A percentile compares a stretch with the other conserved stretches of the same genome.
Conservation (phyloP, 2,113 vertebrate genomes). For the Perca flavescens region DNA sequence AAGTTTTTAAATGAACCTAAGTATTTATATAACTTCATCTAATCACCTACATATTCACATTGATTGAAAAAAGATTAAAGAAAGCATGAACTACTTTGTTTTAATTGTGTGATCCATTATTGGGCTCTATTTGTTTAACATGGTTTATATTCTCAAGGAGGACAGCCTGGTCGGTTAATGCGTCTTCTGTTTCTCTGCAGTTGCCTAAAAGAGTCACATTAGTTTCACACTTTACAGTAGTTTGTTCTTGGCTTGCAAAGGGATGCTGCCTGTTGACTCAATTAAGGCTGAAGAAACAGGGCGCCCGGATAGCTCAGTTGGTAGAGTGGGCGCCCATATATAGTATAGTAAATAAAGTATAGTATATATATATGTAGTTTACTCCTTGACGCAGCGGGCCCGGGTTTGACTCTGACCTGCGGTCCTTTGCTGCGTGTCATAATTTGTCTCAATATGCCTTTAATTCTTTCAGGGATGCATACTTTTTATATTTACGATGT, state of each 20-base stretch:
- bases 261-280: constrained; percentile 83
- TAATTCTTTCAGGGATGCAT: background rate
- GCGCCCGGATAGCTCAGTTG: no score
- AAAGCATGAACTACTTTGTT: background rate
- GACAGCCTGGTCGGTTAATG: background rate
- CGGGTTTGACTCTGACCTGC: no score
- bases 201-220: constrained; percentile 73
- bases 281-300: constrained; percentile 79
- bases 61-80: background rate
- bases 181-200: constrained; percentile 74
- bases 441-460: background rate
- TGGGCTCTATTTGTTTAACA: background rate
- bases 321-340: no score
- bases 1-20: background rate
- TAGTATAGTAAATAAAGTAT: no score
- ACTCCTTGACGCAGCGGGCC: no score
- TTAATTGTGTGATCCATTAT: background rate
- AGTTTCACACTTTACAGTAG: constrained; percentile 76
- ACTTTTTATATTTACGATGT: background rate
- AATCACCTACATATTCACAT: background rate
- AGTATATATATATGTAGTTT: no score
- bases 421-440: no score
- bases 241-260: constrained; percentile 81
- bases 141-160: background rate
- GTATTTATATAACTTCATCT: background rate